Conservation (phyloP, 2,113 vertebrate genomes). For the Glareola pratincola region DNA sequence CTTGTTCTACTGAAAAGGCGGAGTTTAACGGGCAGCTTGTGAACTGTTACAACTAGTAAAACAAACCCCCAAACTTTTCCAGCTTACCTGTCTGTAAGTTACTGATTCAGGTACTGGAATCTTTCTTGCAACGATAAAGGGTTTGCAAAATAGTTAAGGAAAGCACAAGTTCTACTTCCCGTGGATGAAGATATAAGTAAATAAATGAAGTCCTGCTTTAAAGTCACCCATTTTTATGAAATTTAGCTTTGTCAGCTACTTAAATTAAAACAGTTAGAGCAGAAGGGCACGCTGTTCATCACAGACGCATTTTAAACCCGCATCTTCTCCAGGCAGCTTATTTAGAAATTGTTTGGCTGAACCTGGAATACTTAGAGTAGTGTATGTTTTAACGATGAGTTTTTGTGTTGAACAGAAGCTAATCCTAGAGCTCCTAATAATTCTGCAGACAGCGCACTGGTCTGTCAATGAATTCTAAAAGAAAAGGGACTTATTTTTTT, state of each 20-base stretch:
- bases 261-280: background rate
- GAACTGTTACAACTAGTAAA: background rate
- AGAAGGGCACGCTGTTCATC: background rate
- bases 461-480: background rate
- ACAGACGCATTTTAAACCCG: background rate
- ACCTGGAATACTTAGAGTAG: slow-evolving; percentile 39
- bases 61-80: background rate
- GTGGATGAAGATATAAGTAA: background rate
- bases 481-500: slow-evolving; percentile 18
- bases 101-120: background rate
- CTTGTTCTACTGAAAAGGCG: background rate
- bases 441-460: background rate
- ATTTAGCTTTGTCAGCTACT: slow-evolving; percentile 23
- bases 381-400: background rate
- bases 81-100: background rate
- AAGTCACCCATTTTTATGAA: background rate
- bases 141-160: background rate
- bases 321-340: slow-evolving; percentile 53
- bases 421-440: slow-evolving; percentile 50
- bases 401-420: background rate
- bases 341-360: slow-evolving; percentile 56
- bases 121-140: background rate
- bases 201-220: background rate
- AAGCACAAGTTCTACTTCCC: background rate
- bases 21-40: background rate